phyloP scores from a whole-genome alignment of 92 coral and sea anemone species.

The Heteractis magnifica region DNA sequence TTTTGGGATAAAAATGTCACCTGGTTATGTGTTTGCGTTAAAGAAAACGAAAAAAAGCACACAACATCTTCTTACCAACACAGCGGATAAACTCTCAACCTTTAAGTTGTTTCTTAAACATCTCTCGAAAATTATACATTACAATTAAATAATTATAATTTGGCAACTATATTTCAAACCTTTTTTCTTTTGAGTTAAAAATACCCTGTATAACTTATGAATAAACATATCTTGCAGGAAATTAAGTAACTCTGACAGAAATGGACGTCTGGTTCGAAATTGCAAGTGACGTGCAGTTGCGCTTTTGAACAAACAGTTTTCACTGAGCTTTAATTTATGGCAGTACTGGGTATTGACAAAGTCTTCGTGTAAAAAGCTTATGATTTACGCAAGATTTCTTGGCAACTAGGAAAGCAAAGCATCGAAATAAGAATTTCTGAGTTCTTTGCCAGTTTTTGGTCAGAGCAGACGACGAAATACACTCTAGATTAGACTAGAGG shows the following conservation, averaged over 20 bases:
- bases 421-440: background rate
- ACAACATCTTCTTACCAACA: background rate
- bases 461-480: background rate
- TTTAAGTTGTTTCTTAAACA: background rate
- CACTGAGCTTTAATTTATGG: background rate
- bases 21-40: slow-evolving; percentile 4
- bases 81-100: background rate
- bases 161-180: background rate
- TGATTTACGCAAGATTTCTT: background rate
- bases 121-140: background rate
- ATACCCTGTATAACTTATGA: background rate
- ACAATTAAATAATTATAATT: background rate
- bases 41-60: background rate
- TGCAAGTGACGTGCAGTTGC: background rate
- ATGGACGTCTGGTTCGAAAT: background rate
- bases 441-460: background rate
- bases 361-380: background rate
- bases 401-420: background rate
- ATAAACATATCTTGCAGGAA: background rate
- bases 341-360: background rate
- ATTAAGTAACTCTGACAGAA: slow-evolving; percentile 5
- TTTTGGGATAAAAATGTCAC: background rate
- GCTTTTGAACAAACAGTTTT: background rate
- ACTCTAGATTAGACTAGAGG: too few relatives aligned
- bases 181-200: background rate